phyloP scores from a whole-genome alignment of 1,140 invertebrate species.

The Bombus waltoni region DNA sequence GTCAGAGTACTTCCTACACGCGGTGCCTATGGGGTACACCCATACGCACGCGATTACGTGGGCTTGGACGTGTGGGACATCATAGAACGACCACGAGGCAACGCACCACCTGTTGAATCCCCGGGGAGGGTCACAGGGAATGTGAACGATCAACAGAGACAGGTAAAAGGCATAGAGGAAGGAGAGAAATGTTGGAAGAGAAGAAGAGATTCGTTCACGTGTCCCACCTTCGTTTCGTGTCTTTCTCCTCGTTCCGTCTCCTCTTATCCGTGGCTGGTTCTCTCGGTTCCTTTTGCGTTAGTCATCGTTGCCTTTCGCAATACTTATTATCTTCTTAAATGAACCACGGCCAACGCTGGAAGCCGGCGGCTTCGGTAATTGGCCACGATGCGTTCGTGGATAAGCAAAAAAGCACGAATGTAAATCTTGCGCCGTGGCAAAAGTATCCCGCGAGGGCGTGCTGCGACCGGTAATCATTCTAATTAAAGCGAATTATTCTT shows the following conservation, averaged over 20 bases:
- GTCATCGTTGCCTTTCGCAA: slow-evolving; percentile 50
- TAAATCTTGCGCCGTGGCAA: slow-evolving; percentile 25
- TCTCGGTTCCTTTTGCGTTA: slow-evolving; percentile 38
- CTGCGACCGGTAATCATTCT: slow-evolving; percentile 14
- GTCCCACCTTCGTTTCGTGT: slow-evolving; percentile 1
- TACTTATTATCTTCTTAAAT: slow-evolving; percentile 60
- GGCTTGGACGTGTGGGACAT: slow-evolving; percentile 65
- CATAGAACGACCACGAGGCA: slow-evolving; percentile 47
- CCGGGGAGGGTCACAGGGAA: slow-evolving; percentile 50
- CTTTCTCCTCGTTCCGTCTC: not conserved
- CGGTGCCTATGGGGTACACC: slow-evolving; percentile 55
- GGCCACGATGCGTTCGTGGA: slow-evolving; percentile 34
- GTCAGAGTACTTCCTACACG: slow-evolving; percentile 73
- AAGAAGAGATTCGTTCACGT: slow-evolving; percentile 23
- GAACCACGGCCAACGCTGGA: slow-evolving; percentile 24
- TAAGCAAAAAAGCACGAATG: slow-evolving; percentile 23
- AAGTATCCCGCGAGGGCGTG: slow-evolving; percentile 21
- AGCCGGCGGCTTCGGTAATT: slow-evolving; percentile 41
- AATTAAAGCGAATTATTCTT: slow-evolving; percentile 28
- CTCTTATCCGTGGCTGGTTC: slow-evolving; percentile 13
- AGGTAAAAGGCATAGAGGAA: slow-evolving; percentile 37
- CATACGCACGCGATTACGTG: slow-evolving; percentile 64
- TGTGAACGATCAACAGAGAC: not conserved
- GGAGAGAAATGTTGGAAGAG: slow-evolving; percentile 8
- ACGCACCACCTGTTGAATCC: slow-evolving; percentile 69